These are phyloP conservation scores for Metopia argyrocephala DNA, from an alignment of 2,888 invertebrate genomes.

Conservation along the genomic window DNA sequence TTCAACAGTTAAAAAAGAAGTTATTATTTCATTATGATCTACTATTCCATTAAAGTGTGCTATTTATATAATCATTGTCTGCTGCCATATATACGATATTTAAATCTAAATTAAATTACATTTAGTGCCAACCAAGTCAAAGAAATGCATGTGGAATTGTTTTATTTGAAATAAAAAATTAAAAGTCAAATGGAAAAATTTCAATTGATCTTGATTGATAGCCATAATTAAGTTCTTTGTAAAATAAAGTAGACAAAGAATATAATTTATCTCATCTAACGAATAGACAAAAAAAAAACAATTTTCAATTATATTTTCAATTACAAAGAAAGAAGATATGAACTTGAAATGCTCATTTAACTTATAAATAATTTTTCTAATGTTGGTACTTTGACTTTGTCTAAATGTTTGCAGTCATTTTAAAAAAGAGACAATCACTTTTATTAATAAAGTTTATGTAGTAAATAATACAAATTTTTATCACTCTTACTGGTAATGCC, in stretches of 20 bases:
- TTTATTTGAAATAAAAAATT: not conserved
- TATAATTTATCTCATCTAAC: not conserved
- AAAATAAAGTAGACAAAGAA: conserved; percentile 13
- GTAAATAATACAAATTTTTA: too few species aligned
- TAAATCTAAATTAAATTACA: conserved; percentile 35
- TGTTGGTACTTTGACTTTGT: too few species aligned
- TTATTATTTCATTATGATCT: too few species aligned
- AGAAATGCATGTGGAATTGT: conserved; percentile 18
- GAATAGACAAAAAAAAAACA: not conserved
- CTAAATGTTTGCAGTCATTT: too few species aligned
- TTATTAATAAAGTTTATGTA: too few species aligned
- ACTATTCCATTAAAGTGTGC: too few species aligned
- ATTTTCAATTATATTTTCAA: not conserved
- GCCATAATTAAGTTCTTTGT: conserved; percentile 4
- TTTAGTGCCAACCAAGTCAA: conserved; percentile 21
- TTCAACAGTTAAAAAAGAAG: too few species aligned
- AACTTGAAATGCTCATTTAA: too few species aligned
- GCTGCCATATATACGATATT: not conserved
- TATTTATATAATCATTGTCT: not conserved
- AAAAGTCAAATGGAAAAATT: not conserved
- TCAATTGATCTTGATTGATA: conserved; percentile 52
- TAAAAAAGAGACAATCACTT: too few species aligned
- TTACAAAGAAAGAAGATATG: not conserved
- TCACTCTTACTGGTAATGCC: too few species aligned
- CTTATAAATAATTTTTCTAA: too few species aligned